A percentile compares a stretch with the other conserved stretches of the same genome.
Conservation (phyloP, 2,888 invertebrate species). For the Acheta domesticus region DNA sequence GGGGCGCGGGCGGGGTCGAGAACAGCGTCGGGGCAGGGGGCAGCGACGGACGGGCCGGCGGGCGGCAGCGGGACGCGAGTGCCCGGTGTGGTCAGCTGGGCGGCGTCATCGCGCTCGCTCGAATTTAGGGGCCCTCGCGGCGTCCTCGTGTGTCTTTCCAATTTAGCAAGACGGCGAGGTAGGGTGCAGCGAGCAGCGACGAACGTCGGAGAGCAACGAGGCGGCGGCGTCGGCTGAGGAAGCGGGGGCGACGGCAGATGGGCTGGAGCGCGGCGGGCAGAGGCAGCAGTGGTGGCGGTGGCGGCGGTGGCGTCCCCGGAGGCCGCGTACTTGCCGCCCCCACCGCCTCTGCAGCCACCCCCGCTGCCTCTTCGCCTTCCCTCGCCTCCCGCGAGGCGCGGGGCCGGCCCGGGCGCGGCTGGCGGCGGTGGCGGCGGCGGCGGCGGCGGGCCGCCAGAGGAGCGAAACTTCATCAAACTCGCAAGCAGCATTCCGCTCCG, state of each 20-base stretch:
- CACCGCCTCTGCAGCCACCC: background rate
- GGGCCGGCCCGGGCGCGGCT: background rate
- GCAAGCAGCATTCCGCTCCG: slow-evolving; percentile 33
- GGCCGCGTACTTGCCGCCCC: background rate
- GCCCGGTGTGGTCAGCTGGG: background rate
- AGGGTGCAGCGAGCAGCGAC: background rate
- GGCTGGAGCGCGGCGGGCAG: background rate
- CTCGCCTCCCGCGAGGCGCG: background rate
- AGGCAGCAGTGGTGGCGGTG: background rate
- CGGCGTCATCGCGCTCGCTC: background rate
- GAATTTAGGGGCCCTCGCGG: background rate
- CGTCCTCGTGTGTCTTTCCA: background rate
- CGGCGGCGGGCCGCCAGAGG: slow-evolving; percentile 9
- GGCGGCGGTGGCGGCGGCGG: slow-evolving; percentile 21
- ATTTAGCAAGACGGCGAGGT: background rate
- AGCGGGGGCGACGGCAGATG: too few relatives aligned
- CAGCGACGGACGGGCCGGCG: background rate
- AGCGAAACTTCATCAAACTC: slow-evolving; percentile 35
- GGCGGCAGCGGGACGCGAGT: background rate
- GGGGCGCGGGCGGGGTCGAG: background rate
- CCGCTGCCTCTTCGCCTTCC: background rate
- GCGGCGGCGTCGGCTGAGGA: too few relatives aligned
- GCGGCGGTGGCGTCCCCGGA: background rate
- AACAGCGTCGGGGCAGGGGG: background rate
- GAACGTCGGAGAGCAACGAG: too few relatives aligned